Percentiles rank a stretch among this genome's conserved stretches.
Evolutionary conservation across 2,797 vertebrate genomes (phyloP).

Genomic region (Danio jaintianensis): DNA sequence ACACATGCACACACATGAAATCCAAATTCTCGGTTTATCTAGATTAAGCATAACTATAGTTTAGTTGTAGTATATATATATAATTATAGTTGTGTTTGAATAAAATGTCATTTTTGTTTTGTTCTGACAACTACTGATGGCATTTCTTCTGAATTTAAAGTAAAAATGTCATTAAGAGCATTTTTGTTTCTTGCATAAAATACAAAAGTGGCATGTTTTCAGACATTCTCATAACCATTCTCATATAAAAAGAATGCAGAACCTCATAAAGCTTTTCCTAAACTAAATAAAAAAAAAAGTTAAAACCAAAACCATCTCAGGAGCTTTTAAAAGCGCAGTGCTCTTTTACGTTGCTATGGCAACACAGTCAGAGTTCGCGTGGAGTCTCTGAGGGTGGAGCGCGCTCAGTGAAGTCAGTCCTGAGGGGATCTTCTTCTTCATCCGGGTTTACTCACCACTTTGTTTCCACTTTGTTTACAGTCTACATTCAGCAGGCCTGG

Average conservation of each 20-base stretch:
- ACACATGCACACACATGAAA: too few species aligned
- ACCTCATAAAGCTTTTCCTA: not conserved
- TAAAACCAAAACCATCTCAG: not conserved
- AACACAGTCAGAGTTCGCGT: conserved; percentile 33
- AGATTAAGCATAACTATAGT: too few species aligned
- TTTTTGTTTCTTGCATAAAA: too few species aligned
- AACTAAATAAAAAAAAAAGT: not conserved
- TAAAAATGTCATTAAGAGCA: too few species aligned
- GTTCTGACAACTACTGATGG: too few species aligned
- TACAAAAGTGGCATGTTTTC: too few species aligned
- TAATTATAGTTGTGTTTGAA: too few species aligned
- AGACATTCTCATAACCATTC: too few species aligned
- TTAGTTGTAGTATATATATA: too few species aligned
- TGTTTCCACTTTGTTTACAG: conserved; percentile 41
- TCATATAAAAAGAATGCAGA: not conserved
- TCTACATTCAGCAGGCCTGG: conserved; percentile 19
- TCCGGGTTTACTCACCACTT: conserved; percentile 24
- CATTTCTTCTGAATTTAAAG: too few species aligned
- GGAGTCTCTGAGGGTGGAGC: conserved; percentile 27
- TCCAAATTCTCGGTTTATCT: too few species aligned
- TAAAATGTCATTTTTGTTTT: too few species aligned
- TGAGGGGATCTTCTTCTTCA: not conserved
- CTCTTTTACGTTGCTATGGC: conserved; percentile 52
- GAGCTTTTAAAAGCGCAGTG: conserved; percentile 6
- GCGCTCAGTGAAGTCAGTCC: conserved; percentile 1